Conservation (phyloP, 2,113 vertebrate species). For the Trinectes maculatus region DNA sequence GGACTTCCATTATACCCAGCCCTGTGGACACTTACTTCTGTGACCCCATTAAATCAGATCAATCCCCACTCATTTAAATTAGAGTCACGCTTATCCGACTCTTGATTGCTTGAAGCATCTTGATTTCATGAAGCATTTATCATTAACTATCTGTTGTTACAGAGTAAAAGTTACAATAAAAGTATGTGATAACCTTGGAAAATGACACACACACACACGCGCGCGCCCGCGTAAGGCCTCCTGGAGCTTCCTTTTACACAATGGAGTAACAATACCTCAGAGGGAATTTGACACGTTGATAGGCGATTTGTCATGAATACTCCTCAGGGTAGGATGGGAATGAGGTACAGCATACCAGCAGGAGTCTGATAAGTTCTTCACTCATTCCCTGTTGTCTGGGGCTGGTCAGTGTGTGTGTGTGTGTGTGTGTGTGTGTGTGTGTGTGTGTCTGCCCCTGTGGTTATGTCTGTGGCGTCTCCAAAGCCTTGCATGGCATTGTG, state of each 20-base stretch:
- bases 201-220: constrained; percentile 7
- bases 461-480: constrained; percentile 46
- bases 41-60: constrained; percentile 20
- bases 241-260: constrained; percentile 41
- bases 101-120: constrained; percentile 4
- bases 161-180: background rate
- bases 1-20: constrained; percentile 37
- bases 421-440: constrained; percentile 32
- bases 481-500: constrained; percentile 51
- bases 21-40: constrained; percentile 28
- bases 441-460: constrained; percentile 38
- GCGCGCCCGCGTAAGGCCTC: constrained; percentile 7
- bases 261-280: constrained; percentile 46
- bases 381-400: background rate
- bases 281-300: constrained; percentile 46
- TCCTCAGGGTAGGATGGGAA: constrained; percentile 32
- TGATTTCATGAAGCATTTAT: background rate
- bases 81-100: constrained; percentile 12
- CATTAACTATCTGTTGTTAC: background rate
- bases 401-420: constrained; percentile 14
- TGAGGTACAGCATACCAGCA: constrained; percentile 32
- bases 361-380: too few relatives aligned
- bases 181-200: background rate
- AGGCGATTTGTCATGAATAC: constrained; percentile 56
- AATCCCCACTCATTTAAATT: constrained; percentile 6